These are phyloP conservation scores for Aphelenchoides avenae DNA, from an alignment of 1,140 invertebrate genomes.

Conservation along the genomic window DNA sequence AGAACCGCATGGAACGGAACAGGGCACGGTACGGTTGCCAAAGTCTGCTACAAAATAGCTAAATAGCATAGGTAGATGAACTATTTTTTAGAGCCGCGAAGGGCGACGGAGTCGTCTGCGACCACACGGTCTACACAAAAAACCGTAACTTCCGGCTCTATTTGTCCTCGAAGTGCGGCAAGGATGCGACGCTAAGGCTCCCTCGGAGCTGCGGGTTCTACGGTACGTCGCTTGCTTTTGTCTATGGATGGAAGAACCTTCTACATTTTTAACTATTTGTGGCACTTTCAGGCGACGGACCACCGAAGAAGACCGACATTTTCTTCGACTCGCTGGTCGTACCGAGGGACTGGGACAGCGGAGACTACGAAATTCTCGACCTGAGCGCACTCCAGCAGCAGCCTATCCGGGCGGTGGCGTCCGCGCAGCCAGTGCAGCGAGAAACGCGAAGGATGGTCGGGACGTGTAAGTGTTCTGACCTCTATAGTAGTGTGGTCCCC, in stretches of 20 bases:
- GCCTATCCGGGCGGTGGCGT: no score
- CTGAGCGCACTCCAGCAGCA: no score
- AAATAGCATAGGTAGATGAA: no score
- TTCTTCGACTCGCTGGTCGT: conserved; percentile 36
- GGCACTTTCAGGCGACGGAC: conserved; percentile 6
- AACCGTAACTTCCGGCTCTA: conserved; percentile 70
- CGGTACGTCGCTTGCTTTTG: conserved; percentile 5
- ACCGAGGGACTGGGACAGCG: conserved; percentile 24
- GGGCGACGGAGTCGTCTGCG: conserved; percentile 64
- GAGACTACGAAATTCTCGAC: no score
- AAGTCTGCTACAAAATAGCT: no score
- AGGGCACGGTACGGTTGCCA: no score
- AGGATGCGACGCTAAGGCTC: conserved; percentile 64
- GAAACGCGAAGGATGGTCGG: no score
- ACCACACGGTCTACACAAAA: conserved; percentile 68
- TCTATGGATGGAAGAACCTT: not conserved
- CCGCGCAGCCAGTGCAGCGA: no score
- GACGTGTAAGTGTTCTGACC: no score
- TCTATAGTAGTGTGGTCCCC: no score
- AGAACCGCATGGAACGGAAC: no score
- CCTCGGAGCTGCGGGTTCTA: conserved; percentile 63
- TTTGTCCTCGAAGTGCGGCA: conserved; percentile 67
- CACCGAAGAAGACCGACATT: conserved; percentile 7
- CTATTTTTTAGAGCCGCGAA: no score
- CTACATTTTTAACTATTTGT: conserved; percentile 4